phyloP scores from a whole-genome alignment of 2,797 vertebrate genomes.

The Choloepus didactylus region DNA sequence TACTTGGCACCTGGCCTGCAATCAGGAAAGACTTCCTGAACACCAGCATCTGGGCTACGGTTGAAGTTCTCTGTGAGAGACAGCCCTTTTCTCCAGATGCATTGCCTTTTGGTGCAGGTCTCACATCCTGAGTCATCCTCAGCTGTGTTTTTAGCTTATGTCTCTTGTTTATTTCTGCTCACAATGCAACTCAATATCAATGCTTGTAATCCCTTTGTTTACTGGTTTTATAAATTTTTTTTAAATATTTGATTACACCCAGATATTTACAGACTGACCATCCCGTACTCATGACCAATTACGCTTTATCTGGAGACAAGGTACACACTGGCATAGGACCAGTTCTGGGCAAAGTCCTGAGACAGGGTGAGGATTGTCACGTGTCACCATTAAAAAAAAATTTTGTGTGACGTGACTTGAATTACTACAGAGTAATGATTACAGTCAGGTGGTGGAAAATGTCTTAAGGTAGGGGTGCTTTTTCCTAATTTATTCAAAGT shows the following conservation, averaged over 20 bases:
- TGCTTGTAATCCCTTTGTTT: background rate
- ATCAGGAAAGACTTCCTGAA: background rate
- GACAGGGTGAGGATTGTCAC: background rate
- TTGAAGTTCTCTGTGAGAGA: background rate
- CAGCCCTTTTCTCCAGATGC: background rate
- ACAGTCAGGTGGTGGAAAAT: background rate
- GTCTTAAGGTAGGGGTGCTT: background rate
- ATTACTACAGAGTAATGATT: slow-evolving; percentile 13
- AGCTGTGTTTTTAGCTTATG: background rate
- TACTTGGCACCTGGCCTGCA: background rate
- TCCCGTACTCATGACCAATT: background rate
- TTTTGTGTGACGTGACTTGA: background rate
- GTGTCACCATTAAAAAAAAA: background rate
- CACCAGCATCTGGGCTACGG: background rate
- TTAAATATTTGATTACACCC: background rate
- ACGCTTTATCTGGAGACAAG: background rate
- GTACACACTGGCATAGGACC: no score
- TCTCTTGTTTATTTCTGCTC: slow-evolving; percentile 5
- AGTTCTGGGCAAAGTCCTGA: background rate
- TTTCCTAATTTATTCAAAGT: slow-evolving; percentile 25
- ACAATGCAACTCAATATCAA: background rate
- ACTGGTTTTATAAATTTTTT: background rate
- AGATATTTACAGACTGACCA: background rate
- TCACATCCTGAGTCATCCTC: background rate
- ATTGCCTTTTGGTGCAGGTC: no score